Evolutionary conservation across 2,113 vertebrate genomes (phyloP).

Genomic region (Nibea coibor): DNA sequence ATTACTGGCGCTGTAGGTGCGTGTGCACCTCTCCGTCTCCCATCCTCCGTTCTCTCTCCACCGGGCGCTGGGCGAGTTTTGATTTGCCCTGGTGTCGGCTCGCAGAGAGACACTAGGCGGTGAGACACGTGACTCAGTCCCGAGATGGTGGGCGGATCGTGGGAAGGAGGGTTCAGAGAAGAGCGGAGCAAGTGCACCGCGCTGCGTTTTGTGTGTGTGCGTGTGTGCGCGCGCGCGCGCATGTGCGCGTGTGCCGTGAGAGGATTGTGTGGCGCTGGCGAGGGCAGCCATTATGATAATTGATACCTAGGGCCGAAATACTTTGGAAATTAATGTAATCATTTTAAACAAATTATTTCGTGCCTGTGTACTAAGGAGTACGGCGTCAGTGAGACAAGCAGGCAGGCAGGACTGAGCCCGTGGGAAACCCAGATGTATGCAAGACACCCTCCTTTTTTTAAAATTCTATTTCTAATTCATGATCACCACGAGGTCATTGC

Average conservation of each 20-base stretch:
- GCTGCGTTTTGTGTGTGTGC: slow-evolving; percentile 25
- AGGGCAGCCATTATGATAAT: slow-evolving; percentile 63
- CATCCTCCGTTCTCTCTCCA: slow-evolving; percentile 50
- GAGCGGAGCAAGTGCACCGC: slow-evolving; percentile 75
- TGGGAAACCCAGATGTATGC: slow-evolving; percentile 1
- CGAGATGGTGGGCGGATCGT: slow-evolving; percentile 79
- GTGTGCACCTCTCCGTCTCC: slow-evolving; percentile 32
- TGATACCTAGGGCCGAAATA: slow-evolving; percentile 47
- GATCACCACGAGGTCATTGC: background rate
- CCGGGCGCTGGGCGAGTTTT: slow-evolving; percentile 71
- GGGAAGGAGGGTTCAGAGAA: slow-evolving; percentile 70
- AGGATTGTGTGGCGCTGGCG: slow-evolving; percentile 37
- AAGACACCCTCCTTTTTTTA: background rate
- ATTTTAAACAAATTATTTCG: slow-evolving; percentile 42
- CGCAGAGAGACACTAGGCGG: slow-evolving; percentile 70
- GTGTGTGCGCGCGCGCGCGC: slow-evolving; percentile 20
- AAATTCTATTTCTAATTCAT: background rate
- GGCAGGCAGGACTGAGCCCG: background rate
- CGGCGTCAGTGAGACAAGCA: slow-evolving; percentile 4
- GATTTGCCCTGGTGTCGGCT: slow-evolving; percentile 73
- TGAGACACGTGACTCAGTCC: slow-evolving; percentile 80
- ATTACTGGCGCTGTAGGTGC: slow-evolving; percentile 13
- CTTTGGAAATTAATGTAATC: slow-evolving; percentile 47
- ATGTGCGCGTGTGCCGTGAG: slow-evolving; percentile 23
- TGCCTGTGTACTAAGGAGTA: background rate